Evolutionary conservation across 2,113 vertebrate genomes (phyloP).

Genomic region (Poeciliopsis turrubarensis): DNA sequence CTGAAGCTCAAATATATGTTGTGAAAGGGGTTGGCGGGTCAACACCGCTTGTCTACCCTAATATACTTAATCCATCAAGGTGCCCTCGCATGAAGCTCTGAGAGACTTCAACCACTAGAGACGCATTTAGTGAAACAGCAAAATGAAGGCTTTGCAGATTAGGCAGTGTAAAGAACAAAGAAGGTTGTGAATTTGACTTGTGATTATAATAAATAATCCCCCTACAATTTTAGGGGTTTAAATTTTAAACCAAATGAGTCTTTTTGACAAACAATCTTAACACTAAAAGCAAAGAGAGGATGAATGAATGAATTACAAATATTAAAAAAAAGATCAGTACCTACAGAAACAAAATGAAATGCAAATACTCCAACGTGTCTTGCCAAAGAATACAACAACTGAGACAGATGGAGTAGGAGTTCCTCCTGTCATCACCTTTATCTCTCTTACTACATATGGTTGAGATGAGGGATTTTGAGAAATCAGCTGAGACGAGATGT

Average conservation of each 20-base stretch:
- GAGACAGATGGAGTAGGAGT: too few relatives aligned
- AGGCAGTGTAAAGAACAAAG: conserved; percentile 3
- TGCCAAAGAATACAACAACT: too few relatives aligned
- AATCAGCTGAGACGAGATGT: too few relatives aligned
- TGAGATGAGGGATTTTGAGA: too few relatives aligned
- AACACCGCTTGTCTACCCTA: conserved; percentile 66
- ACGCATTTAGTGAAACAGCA: conserved; percentile 61
- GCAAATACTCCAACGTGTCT: not conserved
- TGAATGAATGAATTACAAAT: not conserved
- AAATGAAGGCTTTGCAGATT: conserved; percentile 48
- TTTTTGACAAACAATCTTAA: not conserved
- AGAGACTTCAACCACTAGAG: conserved; percentile 43
- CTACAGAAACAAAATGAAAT: not conserved
- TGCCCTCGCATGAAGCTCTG: conserved; percentile 43
- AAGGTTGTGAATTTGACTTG: conserved; percentile 8
- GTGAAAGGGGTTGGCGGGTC: conserved; percentile 35
- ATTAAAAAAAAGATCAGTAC: not conserved
- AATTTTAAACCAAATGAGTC: not conserved
- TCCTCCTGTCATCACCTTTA: too few relatives aligned
- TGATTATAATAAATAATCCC: conserved; percentile 46
- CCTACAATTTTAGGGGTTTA: conserved; percentile 18
- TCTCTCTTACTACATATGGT: too few relatives aligned
- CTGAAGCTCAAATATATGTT: conserved; percentile 22
- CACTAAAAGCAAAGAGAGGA: not conserved
- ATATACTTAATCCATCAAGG: conserved; percentile 78